Evolutionary conservation across 2,113 vertebrate species (phyloP).

Genomic region (Entosphenus tridentatus): DNA sequence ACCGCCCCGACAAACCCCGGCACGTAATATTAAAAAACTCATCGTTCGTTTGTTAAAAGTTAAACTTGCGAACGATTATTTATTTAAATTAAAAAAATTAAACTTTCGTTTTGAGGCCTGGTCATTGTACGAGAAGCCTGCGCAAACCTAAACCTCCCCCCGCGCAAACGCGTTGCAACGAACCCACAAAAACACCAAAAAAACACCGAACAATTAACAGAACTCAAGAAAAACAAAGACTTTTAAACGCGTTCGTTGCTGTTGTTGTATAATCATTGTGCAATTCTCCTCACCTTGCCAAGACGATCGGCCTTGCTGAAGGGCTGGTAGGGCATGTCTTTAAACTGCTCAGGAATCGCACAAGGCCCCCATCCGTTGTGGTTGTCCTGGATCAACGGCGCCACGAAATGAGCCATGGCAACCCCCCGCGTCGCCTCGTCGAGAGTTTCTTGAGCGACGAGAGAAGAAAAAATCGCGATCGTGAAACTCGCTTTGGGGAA

Average conservation of each 20-base stretch:
- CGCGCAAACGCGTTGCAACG: neutral
- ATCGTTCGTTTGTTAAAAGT: too few species aligned
- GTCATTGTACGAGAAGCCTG: neutral
- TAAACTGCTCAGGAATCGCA: slow-evolving; percentile 83
- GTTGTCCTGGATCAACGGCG: slow-evolving; percentile 94
- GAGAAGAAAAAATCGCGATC: too few species aligned
- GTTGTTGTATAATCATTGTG: neutral
- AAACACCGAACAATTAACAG: too few species aligned
- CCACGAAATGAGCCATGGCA: slow-evolving; percentile 75
- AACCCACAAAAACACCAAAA: too few species aligned
- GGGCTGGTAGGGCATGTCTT: slow-evolving; percentile 95
- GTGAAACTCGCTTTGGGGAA: too few species aligned
- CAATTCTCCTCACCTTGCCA: slow-evolving; percentile 42
- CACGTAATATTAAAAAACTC: too few species aligned
- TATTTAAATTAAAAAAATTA: too few species aligned
- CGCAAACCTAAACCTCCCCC: accelerated
- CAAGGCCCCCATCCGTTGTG: slow-evolving; percentile 86
- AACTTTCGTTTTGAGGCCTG: neutral
- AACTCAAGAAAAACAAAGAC: too few species aligned
- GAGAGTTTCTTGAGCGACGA: too few species aligned
- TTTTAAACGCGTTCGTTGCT: too few species aligned
- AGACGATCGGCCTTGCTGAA: slow-evolving; percentile 95
- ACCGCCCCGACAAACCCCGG: too few species aligned
- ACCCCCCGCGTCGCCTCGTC: neutral
- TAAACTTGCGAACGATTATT: too few species aligned